Base-by-base conservation (phyloP, 2,888 invertebrate species). In the Zygogramma bicolorata region DNA sequence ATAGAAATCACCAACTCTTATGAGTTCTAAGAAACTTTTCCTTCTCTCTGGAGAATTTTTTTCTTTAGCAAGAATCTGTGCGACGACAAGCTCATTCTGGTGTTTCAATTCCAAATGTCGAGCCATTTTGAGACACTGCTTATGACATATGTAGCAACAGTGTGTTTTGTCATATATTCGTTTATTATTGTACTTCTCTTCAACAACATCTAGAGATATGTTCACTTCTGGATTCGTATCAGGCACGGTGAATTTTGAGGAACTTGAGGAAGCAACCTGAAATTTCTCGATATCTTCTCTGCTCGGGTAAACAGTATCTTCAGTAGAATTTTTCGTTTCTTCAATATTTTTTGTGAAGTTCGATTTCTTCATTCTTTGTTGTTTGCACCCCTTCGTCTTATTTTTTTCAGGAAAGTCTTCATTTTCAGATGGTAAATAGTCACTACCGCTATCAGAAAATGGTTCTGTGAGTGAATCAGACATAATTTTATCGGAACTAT, bases 1-100 rank as follows among this genome's bases (percentile, higher is more conserved):
- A 27, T 65, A 57, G 29, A 57, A 65, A 40, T 65, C 53, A 15
- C 65, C 65, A 22, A 29, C 49, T 18, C 27, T 46, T 7, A 57
- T 65, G 22, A 65, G 65, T 27, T 53, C 38, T 18, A 22, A 34
- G 20, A 38, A 65, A n/a, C 18, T 42, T 18, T 65, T 31, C 15
- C 65, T 10, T 20, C 22, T 29, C 25, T 34, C 57, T 34, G 22
- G 13, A 49, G 25, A 65, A 18, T 57, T 22, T 57, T 65, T 65
- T 20, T 13, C n/a, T 25, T 57, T 65, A 7, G 34, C 57, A 18
- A 65, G 25, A 13, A 65, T 38, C 25, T 57, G 42, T 25, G 65
- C 57, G 10, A 65, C 65, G 22, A 7, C 65, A 46, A 25, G 18
- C 22, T 65, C 10, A 13, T 65, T 53, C 6, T 18, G 22, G 22